Evolutionary conservation across 2,888 invertebrate species (phyloP), one percentile per base, ranked within the genome.

Genomic region (Drosophila prostipennis): DNA sequence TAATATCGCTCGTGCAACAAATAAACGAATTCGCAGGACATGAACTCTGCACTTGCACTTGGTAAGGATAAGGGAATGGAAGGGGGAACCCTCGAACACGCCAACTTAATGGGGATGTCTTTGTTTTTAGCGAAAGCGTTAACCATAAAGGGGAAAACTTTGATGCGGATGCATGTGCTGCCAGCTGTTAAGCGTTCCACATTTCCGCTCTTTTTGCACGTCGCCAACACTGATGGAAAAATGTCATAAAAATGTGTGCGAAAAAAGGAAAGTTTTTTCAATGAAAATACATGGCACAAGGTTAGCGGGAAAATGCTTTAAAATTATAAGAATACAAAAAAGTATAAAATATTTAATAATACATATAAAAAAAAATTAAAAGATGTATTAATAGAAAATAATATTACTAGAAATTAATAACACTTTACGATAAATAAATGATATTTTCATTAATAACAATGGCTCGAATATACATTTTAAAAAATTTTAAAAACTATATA

Each of bases 41-140:
- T 67, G 71, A 81, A 73, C 85, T 55, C 11, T 58, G 40, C 59
- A 48, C 58, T 63, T 54, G 72, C 60, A 76, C 81, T 78, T 64
- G 48, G 32, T 29, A 2, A 29, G 29, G 29, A 2, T 0, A 10
- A 8, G 3, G 32, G 10, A 34, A 10, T 3, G 32, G 10, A 34
- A 11, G 10, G 10, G 10, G 10, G 2, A 34, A 6, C 16, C 32
- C 48, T 34, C 16, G 76, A 81, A 67, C 60, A 54, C 64, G 48
- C 61, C 32, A 61, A 42, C 61, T 61, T 54, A 57, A 70, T 67
- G 57, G 61, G 39, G 40, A 40, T 40, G 48, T 64, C 58, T 67
- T 68, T 71, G 71, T 71, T 57, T 56, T 23, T 29, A 48, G 16
- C 58, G 42, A 65, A 67, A 29, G 74, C 56, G 74, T 48, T 61